Percentiles rank a stretch among this genome's conserved stretches.
These are phyloP conservation scores for Paramormyrops hopkinsi DNA, from an alignment of 2,797 vertebrate genomes.

Conservation along the genomic window DNA sequence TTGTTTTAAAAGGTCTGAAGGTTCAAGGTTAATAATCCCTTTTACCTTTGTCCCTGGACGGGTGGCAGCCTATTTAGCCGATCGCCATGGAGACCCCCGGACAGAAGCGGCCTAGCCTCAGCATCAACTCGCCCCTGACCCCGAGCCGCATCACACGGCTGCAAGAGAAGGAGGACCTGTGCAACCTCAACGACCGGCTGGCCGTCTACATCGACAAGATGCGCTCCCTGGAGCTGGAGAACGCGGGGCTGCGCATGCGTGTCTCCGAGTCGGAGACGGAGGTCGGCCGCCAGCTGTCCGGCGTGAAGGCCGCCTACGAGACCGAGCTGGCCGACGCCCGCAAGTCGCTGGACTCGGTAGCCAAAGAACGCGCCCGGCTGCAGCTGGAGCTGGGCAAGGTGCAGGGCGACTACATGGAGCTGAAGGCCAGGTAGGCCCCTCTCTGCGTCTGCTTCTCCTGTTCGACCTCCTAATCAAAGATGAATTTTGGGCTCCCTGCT, in stretches of 20 bases:
- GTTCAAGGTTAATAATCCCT: slow-evolving; percentile 1
- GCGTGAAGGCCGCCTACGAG: slow-evolving; percentile 86
- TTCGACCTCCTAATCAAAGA: background rate
- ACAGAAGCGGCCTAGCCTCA: slow-evolving; percentile 68
- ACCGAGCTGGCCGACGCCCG: slow-evolving; percentile 88
- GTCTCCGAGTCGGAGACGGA: slow-evolving; percentile 84
- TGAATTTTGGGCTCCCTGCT: no score
- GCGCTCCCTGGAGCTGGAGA: slow-evolving; percentile 89
- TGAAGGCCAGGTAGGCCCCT: slow-evolving; percentile 79
- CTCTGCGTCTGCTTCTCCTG: background rate
- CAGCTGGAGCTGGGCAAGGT: slow-evolving; percentile 91
- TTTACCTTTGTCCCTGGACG: background rate
- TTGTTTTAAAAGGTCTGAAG: background rate
- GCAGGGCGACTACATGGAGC: slow-evolving; percentile 86
- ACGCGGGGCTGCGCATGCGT: slow-evolving; percentile 78
- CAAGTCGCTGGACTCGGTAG: slow-evolving; percentile 88
- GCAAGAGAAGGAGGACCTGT: slow-evolving; percentile 94
- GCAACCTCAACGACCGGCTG: slow-evolving; percentile 92
- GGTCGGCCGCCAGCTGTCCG: slow-evolving; percentile 74
- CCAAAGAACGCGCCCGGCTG: slow-evolving; percentile 86
- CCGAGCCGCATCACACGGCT: slow-evolving; percentile 86
- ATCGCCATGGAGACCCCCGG: slow-evolving; percentile 78
- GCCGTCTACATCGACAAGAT: slow-evolving; percentile 94
- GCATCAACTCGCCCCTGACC: slow-evolving; percentile 64
- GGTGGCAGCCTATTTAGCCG: background rate